A percentile compares a stretch with the other conserved stretches of the same genome.
Conservation (phyloP, 2,797 vertebrate species). For the Alcedo quadribrachys region DNA sequence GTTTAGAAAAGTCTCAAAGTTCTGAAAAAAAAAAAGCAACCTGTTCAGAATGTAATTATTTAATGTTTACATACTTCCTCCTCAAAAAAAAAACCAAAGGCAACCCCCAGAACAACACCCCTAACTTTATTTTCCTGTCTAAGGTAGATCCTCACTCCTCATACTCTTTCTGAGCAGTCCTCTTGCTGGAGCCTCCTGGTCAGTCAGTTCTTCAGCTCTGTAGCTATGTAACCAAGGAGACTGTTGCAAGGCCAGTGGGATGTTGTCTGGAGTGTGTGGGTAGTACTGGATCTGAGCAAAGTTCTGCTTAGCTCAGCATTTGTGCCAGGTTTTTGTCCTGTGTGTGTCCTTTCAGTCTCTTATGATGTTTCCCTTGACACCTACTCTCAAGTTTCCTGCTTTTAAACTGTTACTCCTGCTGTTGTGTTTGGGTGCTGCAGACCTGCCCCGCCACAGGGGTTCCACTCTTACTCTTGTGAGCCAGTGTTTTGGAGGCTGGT, state of each 20-base stretch:
- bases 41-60: background rate
- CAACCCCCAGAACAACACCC: background rate
- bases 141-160: background rate
- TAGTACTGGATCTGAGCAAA: background rate
- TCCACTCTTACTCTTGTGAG: background rate
- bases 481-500: background rate
- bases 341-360: background rate
- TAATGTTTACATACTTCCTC: background rate
- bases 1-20: background rate
- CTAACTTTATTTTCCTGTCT: background rate
- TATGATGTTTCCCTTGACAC: background rate
- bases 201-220: background rate
- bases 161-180: background rate
- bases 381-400: background rate
- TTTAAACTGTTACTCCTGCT: background rate
- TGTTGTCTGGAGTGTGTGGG: background rate
- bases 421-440: background rate
- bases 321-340: background rate
- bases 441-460: background rate
- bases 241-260: background rate
- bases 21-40: background rate
- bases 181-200: background rate
- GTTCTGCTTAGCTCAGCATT: background rate
- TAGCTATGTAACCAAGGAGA: background rate
- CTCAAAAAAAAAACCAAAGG: background rate